Percentiles rank a stretch among this genome's conserved stretches.
Conservation (phyloP, 2,888 invertebrate genomes). For the Epinotia ramella region DNA sequence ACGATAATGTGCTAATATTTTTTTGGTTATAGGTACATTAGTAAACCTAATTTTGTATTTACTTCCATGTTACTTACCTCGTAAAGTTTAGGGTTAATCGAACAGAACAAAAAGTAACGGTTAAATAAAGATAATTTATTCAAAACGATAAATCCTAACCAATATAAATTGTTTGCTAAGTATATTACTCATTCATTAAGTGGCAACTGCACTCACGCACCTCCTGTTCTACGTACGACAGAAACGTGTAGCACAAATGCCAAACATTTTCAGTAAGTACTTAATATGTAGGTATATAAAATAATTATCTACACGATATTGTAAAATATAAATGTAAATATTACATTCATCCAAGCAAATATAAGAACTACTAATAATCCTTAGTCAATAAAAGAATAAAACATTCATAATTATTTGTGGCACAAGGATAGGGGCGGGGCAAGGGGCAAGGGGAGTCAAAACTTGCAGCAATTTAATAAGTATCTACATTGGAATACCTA, state of each 20-base stretch:
- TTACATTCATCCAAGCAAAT: constrained; percentile 34
- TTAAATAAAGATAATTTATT: constrained; percentile 37
- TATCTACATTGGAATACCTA: too few species aligned
- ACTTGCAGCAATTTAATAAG: neutral
- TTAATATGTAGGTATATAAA: neutral
- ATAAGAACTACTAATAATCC: neutral
- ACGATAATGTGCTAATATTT: too few species aligned
- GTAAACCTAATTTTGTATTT: too few species aligned
- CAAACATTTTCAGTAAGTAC: constrained; percentile 5
- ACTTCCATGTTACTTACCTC: too few species aligned
- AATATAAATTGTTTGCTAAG: constrained; percentile 24
- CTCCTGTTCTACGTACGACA: neutral
- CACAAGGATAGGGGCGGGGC: neutral
- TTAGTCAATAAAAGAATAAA: neutral
- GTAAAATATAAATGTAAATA: constrained; percentile 37
- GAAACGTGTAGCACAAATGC: neutral
- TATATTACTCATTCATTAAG: constrained; percentile 14
- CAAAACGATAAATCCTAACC: constrained; percentile 37
- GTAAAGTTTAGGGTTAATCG: neutral
- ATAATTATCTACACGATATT: constrained; percentile 6
- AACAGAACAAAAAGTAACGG: neutral
- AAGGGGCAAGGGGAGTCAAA: neutral
- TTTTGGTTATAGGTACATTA: too few species aligned
- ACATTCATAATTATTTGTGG: neutral
- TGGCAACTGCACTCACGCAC: neutral